Evolutionary conservation across 2,888 invertebrate genomes (phyloP).

Genomic region (Drosophila recens): DNA sequence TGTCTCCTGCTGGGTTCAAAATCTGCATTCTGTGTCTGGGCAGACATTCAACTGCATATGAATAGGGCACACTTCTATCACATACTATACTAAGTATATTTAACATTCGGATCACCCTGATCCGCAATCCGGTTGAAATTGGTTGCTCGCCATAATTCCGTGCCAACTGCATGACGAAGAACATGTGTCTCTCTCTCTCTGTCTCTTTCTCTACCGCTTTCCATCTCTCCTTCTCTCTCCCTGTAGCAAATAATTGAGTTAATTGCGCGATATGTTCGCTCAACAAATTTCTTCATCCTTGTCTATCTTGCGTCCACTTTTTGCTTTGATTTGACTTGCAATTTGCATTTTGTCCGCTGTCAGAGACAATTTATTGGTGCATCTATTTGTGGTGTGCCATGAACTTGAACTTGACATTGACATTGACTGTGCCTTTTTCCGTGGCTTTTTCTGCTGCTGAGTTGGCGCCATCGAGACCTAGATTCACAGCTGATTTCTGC

Average conservation of each 20-base stretch:
- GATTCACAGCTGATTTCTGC: background rate
- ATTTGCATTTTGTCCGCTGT: constrained; percentile 32
- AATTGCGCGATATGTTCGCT: constrained; percentile 52
- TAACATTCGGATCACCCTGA: constrained; percentile 48
- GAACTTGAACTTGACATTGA: constrained; percentile 76
- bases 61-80: constrained; percentile 55
- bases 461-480: constrained; percentile 20
- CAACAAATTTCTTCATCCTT: constrained; percentile 6
- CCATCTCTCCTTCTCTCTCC: constrained; percentile 12
- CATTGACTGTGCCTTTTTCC: constrained; percentile 33
- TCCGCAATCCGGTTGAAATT: constrained; percentile 71
- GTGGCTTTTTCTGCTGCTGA: background rate
- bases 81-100: constrained; percentile 15
- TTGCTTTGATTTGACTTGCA: constrained; percentile 39
- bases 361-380: constrained; percentile 56
- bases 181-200: constrained; percentile 3
- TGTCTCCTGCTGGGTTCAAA: constrained; percentile 2
- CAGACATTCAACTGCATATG: constrained; percentile 60
- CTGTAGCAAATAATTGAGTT: constrained; percentile 63
- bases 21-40: constrained; percentile 60
- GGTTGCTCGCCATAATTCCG: constrained; percentile 52
- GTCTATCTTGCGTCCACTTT: constrained; percentile 25
- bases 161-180: constrained; percentile 50
- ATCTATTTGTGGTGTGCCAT: constrained; percentile 40
- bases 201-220: constrained; percentile 8